Percentiles rank a stretch among this genome's conserved stretches.
Evolutionary conservation across 2,888 invertebrate genomes (phyloP).

Genomic region (Dicyrtomina minuta): DNA sequence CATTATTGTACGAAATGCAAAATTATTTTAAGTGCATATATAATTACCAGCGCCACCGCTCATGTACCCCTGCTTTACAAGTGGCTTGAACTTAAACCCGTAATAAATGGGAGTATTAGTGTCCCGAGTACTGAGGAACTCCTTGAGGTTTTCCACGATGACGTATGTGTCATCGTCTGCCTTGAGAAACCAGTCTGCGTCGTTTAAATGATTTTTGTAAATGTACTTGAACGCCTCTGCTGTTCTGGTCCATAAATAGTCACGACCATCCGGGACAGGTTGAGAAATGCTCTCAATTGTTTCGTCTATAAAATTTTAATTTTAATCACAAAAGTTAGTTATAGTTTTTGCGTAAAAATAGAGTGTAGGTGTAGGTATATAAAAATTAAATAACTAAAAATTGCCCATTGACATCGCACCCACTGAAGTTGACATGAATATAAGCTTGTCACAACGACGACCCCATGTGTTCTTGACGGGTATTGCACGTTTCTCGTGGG

Average conservation of each 20-base stretch:
- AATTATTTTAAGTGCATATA: not conserved
- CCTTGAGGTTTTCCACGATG: slow-evolving; percentile 92
- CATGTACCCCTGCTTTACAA: slow-evolving; percentile 83
- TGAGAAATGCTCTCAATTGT: too few species aligned
- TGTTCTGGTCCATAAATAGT: slow-evolving; percentile 93
- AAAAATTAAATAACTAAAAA: too few species aligned
- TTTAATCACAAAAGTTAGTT: too few species aligned
- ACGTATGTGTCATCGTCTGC: slow-evolving; percentile 62
- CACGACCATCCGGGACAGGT: slow-evolving; percentile 66
- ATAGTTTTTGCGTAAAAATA: too few species aligned
- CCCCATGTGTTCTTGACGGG: too few species aligned
- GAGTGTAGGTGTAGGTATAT: too few species aligned
- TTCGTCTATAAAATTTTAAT: too few species aligned
- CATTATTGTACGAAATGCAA: not conserved
- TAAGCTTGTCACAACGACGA: too few species aligned
- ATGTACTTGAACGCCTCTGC: not conserved
- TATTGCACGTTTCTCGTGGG: too few species aligned
- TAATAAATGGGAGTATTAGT: slow-evolving; percentile 79
- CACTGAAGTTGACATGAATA: too few species aligned
- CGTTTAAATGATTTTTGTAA: slow-evolving; percentile 1
- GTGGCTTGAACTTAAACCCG: slow-evolving; percentile 86
- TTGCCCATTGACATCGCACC: too few species aligned
- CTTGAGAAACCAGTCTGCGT: slow-evolving; percentile 11
- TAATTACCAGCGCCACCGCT: slow-evolving; percentile 72
- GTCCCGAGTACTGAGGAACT: slow-evolving; percentile 76